phyloP scores from a whole-genome alignment of 2,888 invertebrate genomes.

The Serripes groenlandicus region DNA sequence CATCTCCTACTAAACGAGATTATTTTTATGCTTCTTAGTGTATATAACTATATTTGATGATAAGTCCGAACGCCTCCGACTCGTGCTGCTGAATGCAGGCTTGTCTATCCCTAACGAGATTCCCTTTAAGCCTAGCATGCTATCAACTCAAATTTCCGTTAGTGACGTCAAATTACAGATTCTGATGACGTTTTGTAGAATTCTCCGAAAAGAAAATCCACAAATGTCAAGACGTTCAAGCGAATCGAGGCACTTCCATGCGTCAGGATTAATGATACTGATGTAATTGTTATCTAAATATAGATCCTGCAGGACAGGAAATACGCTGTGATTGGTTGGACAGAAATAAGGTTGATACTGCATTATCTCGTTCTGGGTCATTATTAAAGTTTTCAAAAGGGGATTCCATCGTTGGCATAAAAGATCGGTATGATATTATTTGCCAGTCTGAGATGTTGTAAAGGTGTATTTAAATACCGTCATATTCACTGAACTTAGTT shows the following conservation, averaged over 20 bases:
- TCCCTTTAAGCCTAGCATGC: neutral
- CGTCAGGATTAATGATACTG: neutral
- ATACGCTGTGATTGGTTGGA: neutral
- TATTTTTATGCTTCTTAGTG: conserved; percentile 11
- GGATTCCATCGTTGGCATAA: neutral
- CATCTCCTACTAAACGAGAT: neutral
- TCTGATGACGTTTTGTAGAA: neutral
- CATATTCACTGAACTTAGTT: neutral
- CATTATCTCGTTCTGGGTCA: neutral
- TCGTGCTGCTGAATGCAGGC: neutral
- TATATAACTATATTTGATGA: neutral
- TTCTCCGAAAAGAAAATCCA: neutral
- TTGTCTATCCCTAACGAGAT: neutral
- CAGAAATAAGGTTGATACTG: neutral
- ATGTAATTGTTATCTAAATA: conserved; percentile 7
- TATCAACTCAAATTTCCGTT: neutral
- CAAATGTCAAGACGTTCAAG: neutral
- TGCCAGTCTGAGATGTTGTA: neutral
- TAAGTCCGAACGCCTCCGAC: neutral
- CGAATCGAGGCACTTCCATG: neutral
- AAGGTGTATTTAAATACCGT: neutral
- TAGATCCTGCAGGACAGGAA: neutral
- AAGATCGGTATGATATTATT: neutral
- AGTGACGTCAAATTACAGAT: neutral
- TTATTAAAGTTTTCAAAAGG: neutral